A percentile compares a stretch with the other conserved stretches of the same genome.
phyloP scores from a whole-genome alignment of 2,113 vertebrate species.

The Oxyruncus cristatus region DNA sequence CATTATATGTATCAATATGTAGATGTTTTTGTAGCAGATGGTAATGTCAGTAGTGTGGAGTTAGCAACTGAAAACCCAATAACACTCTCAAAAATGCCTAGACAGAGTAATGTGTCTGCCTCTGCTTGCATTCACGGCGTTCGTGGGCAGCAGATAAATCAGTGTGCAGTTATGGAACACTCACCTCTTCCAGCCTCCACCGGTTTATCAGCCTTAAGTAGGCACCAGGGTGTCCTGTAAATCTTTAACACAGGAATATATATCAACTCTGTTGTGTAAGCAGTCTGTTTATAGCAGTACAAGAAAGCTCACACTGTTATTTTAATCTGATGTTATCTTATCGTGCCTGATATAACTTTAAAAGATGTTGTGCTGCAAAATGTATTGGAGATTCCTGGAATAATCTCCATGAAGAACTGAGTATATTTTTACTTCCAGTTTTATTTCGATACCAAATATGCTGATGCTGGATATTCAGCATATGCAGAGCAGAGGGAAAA shows the following conservation, averaged over 20 bases:
- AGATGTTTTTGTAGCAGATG: not conserved
- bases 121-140: not conserved
- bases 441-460: not conserved
- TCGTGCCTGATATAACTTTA: not conserved
- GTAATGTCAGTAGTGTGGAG: not conserved
- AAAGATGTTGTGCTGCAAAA: not conserved
- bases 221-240: conserved; percentile 92
- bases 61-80: not conserved
- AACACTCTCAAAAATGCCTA: not conserved
- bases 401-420: not conserved
- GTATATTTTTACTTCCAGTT: not conserved
- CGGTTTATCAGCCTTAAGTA: conserved; percentile 92
- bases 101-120: not conserved
- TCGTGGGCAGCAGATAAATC: not conserved
- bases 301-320: not conserved
- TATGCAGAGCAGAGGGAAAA: not conserved
- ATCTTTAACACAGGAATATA: conserved; percentile 77
- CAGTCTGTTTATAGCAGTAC: not conserved
- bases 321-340: not conserved
- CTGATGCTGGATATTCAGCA: not conserved
- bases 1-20: not conserved
- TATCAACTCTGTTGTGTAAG: not conserved
- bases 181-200: conserved; percentile 93
- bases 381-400: not conserved
- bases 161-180: not conserved